These are phyloP conservation scores for Callionymus lyra DNA, from an alignment of 2,113 vertebrate species.

Conservation along the genomic window DNA sequence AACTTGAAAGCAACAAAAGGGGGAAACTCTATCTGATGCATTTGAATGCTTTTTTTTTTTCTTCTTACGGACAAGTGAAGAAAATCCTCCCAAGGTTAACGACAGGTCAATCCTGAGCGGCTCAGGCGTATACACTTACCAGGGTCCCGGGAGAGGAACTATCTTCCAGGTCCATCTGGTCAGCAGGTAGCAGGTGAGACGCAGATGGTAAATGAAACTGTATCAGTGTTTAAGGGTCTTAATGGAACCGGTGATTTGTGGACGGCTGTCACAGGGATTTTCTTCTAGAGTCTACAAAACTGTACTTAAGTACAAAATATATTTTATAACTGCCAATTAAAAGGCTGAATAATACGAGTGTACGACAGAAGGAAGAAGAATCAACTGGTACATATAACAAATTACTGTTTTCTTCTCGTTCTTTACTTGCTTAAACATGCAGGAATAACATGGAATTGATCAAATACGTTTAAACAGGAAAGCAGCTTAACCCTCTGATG, in stretches of 20 bases:
- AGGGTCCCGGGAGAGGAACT: constrained; percentile 20
- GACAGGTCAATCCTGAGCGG: constrained; percentile 20
- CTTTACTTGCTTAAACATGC: too few species aligned
- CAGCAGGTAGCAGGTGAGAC: constrained; percentile 37
- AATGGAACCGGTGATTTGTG: constrained; percentile 11
- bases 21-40: constrained; percentile 38
- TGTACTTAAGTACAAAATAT: too few species aligned
- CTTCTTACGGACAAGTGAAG: constrained; percentile 15
- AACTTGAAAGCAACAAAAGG: constrained; percentile 28
- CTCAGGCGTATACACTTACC: constrained; percentile 12
- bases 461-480: too few species aligned
- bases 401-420: too few species aligned
- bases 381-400: too few species aligned
- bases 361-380: too few species aligned
- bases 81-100: constrained; percentile 39
- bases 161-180: constrained; percentile 38
- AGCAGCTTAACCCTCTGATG: too few species aligned
- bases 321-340: too few species aligned
- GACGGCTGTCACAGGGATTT: too few species aligned
- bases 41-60: constrained; percentile 27
- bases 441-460: too few species aligned
- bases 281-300: too few species aligned
- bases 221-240: constrained; percentile 18
- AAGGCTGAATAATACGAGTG: too few species aligned
- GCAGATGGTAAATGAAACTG: constrained; percentile 24